A percentile compares a stretch with the other conserved stretches of the same genome.
Conservation (phyloP, 2,113 vertebrate genomes). For the Scytalopus superciliaris region DNA sequence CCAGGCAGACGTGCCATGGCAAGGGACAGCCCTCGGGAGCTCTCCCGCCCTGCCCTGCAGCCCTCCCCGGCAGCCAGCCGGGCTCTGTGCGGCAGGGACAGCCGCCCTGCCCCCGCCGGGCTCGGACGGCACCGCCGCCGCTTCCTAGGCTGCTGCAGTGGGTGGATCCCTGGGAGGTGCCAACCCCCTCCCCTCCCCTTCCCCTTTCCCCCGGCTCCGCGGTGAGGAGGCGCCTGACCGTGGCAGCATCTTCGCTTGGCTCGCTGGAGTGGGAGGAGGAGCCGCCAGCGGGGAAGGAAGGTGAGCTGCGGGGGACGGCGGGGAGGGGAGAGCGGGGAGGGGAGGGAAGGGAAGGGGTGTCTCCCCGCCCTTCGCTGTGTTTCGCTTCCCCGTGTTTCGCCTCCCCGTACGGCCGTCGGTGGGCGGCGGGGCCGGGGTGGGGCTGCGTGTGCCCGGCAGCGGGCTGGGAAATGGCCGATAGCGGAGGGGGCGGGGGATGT, state of each 20-base stretch:
- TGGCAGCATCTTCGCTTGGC: background rate
- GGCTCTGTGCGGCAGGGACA: background rate
- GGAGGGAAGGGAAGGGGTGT: background rate
- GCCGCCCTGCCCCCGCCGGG: rapidly evolving
- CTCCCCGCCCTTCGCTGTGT: background rate
- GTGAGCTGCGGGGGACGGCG: background rate
- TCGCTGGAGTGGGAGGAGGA: background rate
- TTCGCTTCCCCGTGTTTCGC: background rate
- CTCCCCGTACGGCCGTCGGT: background rate
- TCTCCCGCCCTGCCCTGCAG: background rate
- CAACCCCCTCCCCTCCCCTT: background rate
- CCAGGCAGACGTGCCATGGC: rapidly evolving
- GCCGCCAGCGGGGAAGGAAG: background rate
- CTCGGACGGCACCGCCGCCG: rapidly evolving
- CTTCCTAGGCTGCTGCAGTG: background rate
- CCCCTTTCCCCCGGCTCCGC: background rate
- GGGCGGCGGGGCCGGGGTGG: background rate
- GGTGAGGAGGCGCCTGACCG: background rate
- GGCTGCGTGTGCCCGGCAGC: background rate
- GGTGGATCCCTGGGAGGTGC: conserved; percentile 43
- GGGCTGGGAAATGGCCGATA: too few species aligned
- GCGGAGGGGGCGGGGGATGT: too few species aligned
- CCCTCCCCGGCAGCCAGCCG: background rate
- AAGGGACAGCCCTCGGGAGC: rapidly evolving
- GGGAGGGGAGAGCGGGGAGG: background rate